Conservation (phyloP, 2,888 invertebrate species). For the Ichneumon xanthorius region DNA sequence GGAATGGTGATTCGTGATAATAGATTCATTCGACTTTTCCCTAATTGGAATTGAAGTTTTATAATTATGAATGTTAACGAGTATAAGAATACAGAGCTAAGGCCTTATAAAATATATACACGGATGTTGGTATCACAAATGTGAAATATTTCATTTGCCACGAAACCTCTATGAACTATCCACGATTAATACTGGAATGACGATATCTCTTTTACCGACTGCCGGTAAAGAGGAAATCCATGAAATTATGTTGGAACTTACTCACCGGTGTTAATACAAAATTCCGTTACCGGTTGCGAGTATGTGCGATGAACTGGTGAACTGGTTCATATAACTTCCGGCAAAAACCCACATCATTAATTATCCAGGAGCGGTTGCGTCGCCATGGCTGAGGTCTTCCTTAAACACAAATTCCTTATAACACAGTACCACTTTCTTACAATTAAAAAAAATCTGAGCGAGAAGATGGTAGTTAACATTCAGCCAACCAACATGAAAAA, state of each 20-base stretch:
- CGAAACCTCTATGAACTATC: not conserved
- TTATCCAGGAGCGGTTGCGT: not conserved
- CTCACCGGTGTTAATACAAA: not conserved
- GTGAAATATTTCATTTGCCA: not conserved
- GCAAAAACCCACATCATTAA: not conserved
- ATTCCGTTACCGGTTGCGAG: not conserved
- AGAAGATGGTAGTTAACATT: not conserved
- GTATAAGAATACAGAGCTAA: constrained; percentile 48
- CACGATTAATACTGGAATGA: not conserved
- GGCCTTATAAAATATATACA: constrained; percentile 49
- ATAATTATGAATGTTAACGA: constrained; percentile 52
- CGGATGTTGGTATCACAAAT: constrained; percentile 33
- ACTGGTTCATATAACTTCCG: not conserved
- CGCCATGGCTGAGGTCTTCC: not conserved
- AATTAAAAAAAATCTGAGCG: not conserved
- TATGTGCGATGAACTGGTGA: not conserved
- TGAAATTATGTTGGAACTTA: not conserved
- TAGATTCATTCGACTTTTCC: constrained; percentile 27
- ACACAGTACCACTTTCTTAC: not conserved
- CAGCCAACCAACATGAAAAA: not conserved
- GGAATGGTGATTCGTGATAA: not conserved
- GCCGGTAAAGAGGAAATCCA: not conserved
- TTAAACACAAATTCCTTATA: too few relatives aligned
- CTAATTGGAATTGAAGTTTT: constrained; percentile 54
- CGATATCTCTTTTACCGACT: not conserved